Percentiles rank a stretch among this genome's conserved stretches.
These are phyloP conservation scores for Argyresthia goedartella DNA, from an alignment of 2,888 invertebrate species.

Conservation along the genomic window DNA sequence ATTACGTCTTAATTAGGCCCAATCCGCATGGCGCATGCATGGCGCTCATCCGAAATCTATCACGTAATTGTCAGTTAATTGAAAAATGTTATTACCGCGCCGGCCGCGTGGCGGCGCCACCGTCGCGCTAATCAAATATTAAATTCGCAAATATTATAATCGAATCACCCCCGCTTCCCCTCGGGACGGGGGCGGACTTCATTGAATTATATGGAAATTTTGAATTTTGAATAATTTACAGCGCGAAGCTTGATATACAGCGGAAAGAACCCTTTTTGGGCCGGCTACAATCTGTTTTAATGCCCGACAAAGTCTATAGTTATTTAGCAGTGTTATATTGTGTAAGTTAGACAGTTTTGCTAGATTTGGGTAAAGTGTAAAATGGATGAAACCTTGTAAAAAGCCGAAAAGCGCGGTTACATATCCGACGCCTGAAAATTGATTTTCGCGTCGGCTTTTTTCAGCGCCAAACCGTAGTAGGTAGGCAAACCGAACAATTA, in stretches of 20 bases:
- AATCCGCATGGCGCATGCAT: slow-evolving; percentile 23
- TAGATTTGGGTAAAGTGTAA: no score
- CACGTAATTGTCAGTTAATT: slow-evolving; percentile 66
- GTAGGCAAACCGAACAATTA: slow-evolving; percentile 67
- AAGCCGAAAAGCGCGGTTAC: slow-evolving; percentile 17
- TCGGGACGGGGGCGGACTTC: slow-evolving; percentile 40
- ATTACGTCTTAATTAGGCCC: slow-evolving; percentile 32
- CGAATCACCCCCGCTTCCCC: slow-evolving; percentile 35
- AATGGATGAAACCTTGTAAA: background rate
- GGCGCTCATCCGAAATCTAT: slow-evolving; percentile 56
- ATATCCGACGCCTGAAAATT: slow-evolving; percentile 48
- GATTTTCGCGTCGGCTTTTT: slow-evolving; percentile 49
- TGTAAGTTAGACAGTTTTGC: no score
- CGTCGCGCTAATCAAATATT: slow-evolving; percentile 68
- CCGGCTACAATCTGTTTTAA: background rate
- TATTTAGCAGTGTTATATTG: background rate
- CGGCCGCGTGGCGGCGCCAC: slow-evolving; percentile 20
- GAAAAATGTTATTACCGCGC: slow-evolving; percentile 63
- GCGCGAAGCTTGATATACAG: slow-evolving; percentile 19
- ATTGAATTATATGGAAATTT: slow-evolving; percentile 70
- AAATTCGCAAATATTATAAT: slow-evolving; percentile 66
- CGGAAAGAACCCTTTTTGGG: background rate
- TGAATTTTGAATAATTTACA: slow-evolving; percentile 67
- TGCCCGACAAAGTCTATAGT: background rate
- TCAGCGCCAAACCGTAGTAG: slow-evolving; percentile 34